These are phyloP conservation scores for Lysandra bellargus DNA, from an alignment of 2,888 invertebrate genomes.

Conservation along the genomic window DNA sequence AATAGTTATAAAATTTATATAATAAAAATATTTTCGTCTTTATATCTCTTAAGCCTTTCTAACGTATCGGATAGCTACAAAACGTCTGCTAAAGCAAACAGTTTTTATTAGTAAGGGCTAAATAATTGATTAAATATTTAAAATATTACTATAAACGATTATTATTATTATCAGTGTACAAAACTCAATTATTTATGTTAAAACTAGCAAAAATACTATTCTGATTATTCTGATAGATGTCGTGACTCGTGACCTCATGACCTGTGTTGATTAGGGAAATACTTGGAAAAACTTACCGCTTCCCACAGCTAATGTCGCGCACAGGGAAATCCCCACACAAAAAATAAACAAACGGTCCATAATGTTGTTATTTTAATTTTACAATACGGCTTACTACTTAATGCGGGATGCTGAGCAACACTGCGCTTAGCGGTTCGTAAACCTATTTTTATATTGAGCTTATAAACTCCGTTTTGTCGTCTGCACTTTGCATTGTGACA, in stretches of 20 bases:
- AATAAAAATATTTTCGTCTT: no score
- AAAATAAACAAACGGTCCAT: background rate
- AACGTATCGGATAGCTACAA: no score
- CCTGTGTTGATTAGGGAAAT: background rate
- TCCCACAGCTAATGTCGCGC: background rate
- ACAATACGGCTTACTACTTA: background rate
- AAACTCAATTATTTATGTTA: background rate
- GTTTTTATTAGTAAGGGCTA: no score
- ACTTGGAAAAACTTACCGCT: background rate
- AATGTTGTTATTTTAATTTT: background rate
- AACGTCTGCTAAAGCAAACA: no score
- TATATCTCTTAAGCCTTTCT: no score
- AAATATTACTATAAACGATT: no score
- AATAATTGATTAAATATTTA: no score
- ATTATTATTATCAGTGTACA: background rate
- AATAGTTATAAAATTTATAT: no score
- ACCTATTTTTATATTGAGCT: background rate
- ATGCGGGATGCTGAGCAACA: background rate
- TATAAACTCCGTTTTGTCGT: background rate
- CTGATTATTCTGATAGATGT: background rate
- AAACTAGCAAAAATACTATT: background rate
- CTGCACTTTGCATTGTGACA: background rate
- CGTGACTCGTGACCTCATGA: background rate
- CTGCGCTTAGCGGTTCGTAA: background rate
- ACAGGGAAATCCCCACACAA: conserved; percentile 5